Evolutionary conservation across 2,888 invertebrate species (phyloP).

Genomic region (Perithous albicinctus): DNA sequence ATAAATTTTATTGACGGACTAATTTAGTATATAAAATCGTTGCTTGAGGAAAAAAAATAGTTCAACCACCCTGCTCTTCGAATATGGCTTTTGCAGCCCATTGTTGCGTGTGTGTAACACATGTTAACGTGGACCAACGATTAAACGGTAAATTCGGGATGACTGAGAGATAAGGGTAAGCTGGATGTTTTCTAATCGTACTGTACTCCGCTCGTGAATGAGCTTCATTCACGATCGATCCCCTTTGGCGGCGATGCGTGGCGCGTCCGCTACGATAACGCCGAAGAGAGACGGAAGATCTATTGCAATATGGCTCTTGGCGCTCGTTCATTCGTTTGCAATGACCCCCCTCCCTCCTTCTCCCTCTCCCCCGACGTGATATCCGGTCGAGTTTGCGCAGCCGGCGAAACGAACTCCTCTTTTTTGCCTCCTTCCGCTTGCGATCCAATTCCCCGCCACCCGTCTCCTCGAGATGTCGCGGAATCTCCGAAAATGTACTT

Average conservation of each 20-base stretch:
- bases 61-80: no score
- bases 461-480: neutral
- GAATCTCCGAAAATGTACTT: constrained; percentile 7
- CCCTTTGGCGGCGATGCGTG: constrained; percentile 66
- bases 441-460: constrained; percentile 4
- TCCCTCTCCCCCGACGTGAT: constrained; percentile 15
- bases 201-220: constrained; percentile 74
- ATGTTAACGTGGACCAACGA: neutral
- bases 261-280: constrained; percentile 65
- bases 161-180: constrained; percentile 1
- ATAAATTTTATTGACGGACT: no score
- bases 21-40: no score
- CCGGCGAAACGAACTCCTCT: constrained; percentile 69
- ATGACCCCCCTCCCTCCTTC: constrained; percentile 25
- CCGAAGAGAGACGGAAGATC: constrained; percentile 29
- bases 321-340: constrained; percentile 26
- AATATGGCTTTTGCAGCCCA: no score
- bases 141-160: neutral
- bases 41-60: no score
- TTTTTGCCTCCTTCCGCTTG: constrained; percentile 18
- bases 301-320: neutral
- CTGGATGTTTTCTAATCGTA: constrained; percentile 63
- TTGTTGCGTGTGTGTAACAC: no score
- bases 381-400: constrained; percentile 75
- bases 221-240: constrained; percentile 76